A percentile compares a stretch with the other conserved stretches of the same genome.
Evolutionary conservation across 2,888 invertebrate genomes (phyloP).

Genomic region (Parnassius apollo): DNA sequence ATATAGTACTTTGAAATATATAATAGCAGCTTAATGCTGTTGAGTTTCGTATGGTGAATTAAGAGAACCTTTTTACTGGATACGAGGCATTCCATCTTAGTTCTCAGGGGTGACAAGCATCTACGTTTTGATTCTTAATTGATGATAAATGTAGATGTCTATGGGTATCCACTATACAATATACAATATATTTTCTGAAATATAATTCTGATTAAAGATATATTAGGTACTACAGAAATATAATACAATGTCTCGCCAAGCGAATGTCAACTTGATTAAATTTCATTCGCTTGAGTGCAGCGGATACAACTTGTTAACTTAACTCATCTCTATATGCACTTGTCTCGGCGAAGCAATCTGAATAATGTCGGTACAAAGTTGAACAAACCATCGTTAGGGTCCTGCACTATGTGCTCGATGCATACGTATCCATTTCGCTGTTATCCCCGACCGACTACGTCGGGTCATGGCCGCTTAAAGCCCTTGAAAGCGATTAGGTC

Average conservation of each 20-base stretch:
- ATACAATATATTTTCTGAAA: too few relatives aligned
- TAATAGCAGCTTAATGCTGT: too few relatives aligned
- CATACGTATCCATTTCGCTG: slow-evolving; percentile 54
- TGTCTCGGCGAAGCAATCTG: slow-evolving; percentile 34
- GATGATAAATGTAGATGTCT: too few relatives aligned
- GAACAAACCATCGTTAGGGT: slow-evolving; percentile 46
- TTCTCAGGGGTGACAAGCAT: too few relatives aligned
- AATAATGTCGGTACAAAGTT: slow-evolving; percentile 39
- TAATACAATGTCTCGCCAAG: not conserved
- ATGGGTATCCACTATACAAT: too few relatives aligned
- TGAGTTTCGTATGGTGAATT: too few relatives aligned
- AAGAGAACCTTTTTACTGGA: too few relatives aligned
- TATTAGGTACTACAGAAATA: not conserved
- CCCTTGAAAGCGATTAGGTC: slow-evolving; percentile 74
- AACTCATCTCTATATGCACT: slow-evolving; percentile 13
- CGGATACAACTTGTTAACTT: slow-evolving; percentile 25
- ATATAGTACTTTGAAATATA: too few relatives aligned
- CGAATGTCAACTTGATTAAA: slow-evolving; percentile 6
- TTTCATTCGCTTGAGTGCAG: slow-evolving; percentile 12
- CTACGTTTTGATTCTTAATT: too few relatives aligned
- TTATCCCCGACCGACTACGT: slow-evolving; percentile 46
- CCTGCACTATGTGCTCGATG: slow-evolving; percentile 37
- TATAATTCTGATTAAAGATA: not conserved
- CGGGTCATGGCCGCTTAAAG: slow-evolving; percentile 79
- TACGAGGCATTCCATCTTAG: too few relatives aligned